These are phyloP conservation scores for Rhamnusium bicolor DNA, from an alignment of 2,888 invertebrate species.

Conservation along the genomic window DNA sequence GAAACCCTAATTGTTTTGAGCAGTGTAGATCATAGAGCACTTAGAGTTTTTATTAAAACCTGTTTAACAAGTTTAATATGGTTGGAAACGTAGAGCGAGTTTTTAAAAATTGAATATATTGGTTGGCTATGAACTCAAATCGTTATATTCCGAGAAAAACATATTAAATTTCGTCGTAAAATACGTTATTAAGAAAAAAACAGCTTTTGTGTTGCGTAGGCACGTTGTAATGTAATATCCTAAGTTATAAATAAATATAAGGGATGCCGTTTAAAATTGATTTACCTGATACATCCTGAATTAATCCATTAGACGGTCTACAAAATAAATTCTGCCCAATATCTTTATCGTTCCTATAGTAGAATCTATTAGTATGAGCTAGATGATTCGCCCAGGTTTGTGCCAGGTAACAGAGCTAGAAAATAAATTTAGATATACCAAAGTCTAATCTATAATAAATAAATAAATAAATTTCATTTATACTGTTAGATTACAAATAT, in stretches of 20 bases:
- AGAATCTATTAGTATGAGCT: slow-evolving; percentile 86
- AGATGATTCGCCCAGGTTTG: slow-evolving; percentile 92
- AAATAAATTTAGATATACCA: slow-evolving; percentile 37
- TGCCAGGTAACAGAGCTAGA: slow-evolving; percentile 84
- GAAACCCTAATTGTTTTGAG: too few relatives aligned
- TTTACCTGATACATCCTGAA: slow-evolving; percentile 80
- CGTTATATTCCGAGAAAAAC: background rate
- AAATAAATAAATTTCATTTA: too few relatives aligned
- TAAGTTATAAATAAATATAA: slow-evolving; percentile 12
- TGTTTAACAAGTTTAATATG: too few relatives aligned
- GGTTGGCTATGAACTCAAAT: background rate
- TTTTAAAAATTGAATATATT: background rate
- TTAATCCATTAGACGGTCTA: slow-evolving; percentile 79
- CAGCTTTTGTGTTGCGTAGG: background rate
- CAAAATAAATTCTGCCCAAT: slow-evolving; percentile 88
- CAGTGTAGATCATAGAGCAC: too few relatives aligned
- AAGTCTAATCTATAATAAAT: slow-evolving; percentile 5
- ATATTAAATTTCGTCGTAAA: background rate
- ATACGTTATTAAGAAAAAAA: background rate
- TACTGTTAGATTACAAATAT: too few relatives aligned
- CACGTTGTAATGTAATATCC: background rate
- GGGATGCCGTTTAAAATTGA: background rate
- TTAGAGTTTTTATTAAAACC: too few relatives aligned
- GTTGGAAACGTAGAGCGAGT: too few relatives aligned
- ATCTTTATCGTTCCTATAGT: slow-evolving; percentile 83